Conservation (phyloP, 2,888 invertebrate species). For the Eretmocerus hayati region DNA sequence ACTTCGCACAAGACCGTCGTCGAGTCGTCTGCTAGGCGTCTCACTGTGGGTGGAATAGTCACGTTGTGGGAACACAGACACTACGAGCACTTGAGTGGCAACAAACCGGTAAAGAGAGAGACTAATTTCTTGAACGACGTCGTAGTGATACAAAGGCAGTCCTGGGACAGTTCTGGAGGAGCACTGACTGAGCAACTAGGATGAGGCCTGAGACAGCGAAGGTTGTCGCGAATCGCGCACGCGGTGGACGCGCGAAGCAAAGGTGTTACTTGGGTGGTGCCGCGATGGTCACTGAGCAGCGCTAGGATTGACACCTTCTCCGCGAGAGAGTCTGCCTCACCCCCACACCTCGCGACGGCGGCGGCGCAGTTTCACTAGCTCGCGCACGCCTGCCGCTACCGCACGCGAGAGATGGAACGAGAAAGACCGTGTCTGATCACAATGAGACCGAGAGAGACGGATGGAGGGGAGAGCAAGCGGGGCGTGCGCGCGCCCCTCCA, state of each 20-base stretch:
- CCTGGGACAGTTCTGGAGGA: too few species aligned
- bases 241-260: conserved; percentile 37
- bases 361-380: too few species aligned
- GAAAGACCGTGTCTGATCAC: conserved; percentile 9
- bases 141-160: too few species aligned
- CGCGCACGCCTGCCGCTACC: conserved; percentile 9
- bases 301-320: conserved; percentile 49
- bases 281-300: conserved; percentile 49
- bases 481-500: conserved; percentile 4
- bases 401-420: conserved; percentile 4
- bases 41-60: too few species aligned
- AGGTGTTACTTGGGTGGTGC: conserved; percentile 49
- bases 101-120: too few species aligned
- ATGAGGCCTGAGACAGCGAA: too few species aligned
- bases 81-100: too few species aligned
- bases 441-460: neutral
- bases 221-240: conserved; percentile 2
- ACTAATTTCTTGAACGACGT: too few species aligned
- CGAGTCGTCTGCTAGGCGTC: too few species aligned
- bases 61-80: too few species aligned
- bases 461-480: neutral
- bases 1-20: too few species aligned
- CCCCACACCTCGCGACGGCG: conserved; percentile 39
- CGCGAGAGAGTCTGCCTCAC: conserved; percentile 37
- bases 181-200: neutral